These are phyloP conservation scores for Sinella curviseta DNA, from an alignment of 1,140 invertebrate genomes.

Conservation along the genomic window DNA sequence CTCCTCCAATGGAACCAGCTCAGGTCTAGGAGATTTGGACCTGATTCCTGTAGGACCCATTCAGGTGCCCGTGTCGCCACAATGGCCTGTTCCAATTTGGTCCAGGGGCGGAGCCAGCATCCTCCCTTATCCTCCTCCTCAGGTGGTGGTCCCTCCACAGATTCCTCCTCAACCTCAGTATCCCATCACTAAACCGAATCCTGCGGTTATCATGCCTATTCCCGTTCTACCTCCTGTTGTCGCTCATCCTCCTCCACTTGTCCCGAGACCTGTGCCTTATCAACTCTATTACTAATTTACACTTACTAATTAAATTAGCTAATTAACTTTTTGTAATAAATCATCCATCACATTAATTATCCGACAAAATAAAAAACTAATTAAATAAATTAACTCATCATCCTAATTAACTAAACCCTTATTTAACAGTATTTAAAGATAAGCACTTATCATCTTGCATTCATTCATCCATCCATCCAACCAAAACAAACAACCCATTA, in stretches of 20 bases:
- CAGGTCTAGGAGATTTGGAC: background rate
- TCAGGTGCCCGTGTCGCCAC: background rate
- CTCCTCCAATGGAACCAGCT: background rate
- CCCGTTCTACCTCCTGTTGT: background rate
- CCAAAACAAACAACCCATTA: too few relatives aligned
- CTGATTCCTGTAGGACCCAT: background rate
- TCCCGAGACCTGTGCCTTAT: conserved; percentile 3
- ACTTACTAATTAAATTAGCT: background rate
- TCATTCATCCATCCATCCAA: too few relatives aligned
- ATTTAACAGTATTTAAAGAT: too few relatives aligned
- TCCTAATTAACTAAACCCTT: too few relatives aligned
- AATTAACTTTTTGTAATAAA: too few relatives aligned
- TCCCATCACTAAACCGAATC: background rate
- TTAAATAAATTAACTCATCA: too few relatives aligned
- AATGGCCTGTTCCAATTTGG: background rate
- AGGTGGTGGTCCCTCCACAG: background rate
- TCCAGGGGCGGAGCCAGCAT: background rate
- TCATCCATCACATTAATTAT: too few relatives aligned
- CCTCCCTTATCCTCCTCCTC: too few relatives aligned
- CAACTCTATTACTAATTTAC: background rate
- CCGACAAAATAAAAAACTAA: too few relatives aligned
- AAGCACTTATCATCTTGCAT: too few relatives aligned
- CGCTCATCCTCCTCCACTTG: background rate
- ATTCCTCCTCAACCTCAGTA: background rate
- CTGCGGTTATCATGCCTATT: background rate